Percentiles rank a stretch among this genome's conserved stretches.
Evolutionary conservation across 2,797 vertebrate genomes (phyloP).

Genomic region (Tamandua tetradactyla): DNA sequence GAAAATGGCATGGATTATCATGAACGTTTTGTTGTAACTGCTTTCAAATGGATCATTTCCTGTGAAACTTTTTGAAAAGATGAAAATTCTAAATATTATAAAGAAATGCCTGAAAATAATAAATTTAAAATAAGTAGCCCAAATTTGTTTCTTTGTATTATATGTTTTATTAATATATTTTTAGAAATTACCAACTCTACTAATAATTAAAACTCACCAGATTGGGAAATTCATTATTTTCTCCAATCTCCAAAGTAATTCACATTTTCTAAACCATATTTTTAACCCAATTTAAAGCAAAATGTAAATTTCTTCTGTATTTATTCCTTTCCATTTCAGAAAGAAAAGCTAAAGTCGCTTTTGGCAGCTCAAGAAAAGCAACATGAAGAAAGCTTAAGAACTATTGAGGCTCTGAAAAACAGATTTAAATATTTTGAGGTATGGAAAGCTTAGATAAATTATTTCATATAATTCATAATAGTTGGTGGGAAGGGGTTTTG

Average conservation of each 20-base stretch:
- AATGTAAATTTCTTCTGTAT: neutral
- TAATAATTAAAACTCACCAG: constrained; percentile 28
- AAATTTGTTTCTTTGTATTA: neutral
- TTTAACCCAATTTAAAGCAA: neutral
- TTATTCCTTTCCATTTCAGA: constrained; percentile 85
- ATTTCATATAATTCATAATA: neutral
- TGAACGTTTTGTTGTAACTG: constrained; percentile 30
- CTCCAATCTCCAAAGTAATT: neutral
- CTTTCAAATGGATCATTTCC: neutral
- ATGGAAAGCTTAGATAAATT: neutral
- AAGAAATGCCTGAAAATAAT: constrained; percentile 25
- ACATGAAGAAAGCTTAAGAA: constrained; percentile 91
- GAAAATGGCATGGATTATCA: neutral
- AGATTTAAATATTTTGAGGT: constrained; percentile 94
- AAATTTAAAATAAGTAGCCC: constrained; percentile 33
- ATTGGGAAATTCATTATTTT: constrained; percentile 16
- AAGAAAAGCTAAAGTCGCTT: constrained; percentile 91
- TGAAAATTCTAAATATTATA: constrained; percentile 26
- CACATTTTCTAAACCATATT: neutral
- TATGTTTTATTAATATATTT: constrained; percentile 34
- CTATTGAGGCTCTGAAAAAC: constrained; percentile 92
- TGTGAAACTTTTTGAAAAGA: constrained; percentile 30
- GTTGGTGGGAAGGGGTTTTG: neutral
- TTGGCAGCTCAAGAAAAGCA: constrained; percentile 90
- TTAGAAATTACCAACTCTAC: neutral